These are phyloP conservation scores for Malurus elegans DNA, from an alignment of 2,113 vertebrate genomes.

Conservation along the genomic window DNA sequence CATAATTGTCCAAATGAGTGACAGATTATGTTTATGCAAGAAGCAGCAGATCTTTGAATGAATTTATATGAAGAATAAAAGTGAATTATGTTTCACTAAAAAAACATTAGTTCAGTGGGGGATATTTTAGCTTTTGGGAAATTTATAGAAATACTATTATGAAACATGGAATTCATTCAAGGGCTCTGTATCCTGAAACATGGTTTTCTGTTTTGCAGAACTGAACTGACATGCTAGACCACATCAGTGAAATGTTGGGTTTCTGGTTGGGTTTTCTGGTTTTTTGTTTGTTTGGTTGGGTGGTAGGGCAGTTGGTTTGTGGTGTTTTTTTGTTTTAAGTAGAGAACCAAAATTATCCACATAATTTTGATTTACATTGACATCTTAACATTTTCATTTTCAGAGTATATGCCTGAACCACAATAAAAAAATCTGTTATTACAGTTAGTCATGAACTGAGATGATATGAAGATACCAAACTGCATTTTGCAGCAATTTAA, in stretches of 20 bases:
- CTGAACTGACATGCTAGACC: neutral
- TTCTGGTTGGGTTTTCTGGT: neutral
- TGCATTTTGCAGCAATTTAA: neutral
- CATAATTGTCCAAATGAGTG: neutral
- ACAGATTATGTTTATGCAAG: neutral
- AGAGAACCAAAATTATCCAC: rapidly evolving
- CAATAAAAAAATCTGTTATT: neutral
- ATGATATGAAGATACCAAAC: neutral
- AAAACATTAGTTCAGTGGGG: neutral
- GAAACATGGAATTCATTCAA: neutral
- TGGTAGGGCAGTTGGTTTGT: neutral
- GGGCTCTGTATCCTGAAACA: neutral
- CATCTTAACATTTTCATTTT: neutral
- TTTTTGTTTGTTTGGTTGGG: neutral
- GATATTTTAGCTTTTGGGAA: neutral
- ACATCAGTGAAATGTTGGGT: neutral
- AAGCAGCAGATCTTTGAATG: neutral
- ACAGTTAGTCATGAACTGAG: neutral
- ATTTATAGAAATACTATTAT: neutral
- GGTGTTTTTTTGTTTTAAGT: neutral
- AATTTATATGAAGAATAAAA: neutral
- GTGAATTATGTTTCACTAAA: neutral
- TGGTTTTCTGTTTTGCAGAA: neutral
- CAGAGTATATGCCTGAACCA: neutral
- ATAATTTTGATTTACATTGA: neutral